These are phyloP conservation scores for Eucera pruinosa DNA, from an alignment of 2,888 invertebrate species.

Conservation along the genomic window DNA sequence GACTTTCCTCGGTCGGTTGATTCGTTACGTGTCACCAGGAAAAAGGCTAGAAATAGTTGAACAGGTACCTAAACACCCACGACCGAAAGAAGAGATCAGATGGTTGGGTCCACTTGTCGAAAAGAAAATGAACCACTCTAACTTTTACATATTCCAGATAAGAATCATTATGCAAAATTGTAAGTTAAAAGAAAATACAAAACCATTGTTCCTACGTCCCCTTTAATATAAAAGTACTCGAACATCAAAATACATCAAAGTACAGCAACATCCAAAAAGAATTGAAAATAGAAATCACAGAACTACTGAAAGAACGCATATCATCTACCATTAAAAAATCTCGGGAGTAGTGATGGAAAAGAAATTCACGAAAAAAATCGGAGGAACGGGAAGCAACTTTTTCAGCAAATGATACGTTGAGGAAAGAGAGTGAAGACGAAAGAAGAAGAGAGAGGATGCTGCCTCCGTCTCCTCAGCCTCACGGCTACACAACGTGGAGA, in stretches of 20 bases:
- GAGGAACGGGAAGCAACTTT: slow-evolving; percentile 11
- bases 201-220: no score
- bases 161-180: no score
- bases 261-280: not conserved
- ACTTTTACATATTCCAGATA: no score
- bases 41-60: slow-evolving; percentile 13
- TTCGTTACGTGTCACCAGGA: slow-evolving; percentile 17
- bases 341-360: not conserved
- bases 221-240: no score
- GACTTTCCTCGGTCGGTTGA: slow-evolving; percentile 52
- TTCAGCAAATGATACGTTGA: not conserved
- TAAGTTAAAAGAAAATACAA: no score
- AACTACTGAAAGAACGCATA: not conserved
- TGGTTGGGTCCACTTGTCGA: no score
- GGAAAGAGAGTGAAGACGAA: slow-evolving; percentile 23
- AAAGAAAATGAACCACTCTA: not conserved
- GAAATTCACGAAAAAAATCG: slow-evolving; percentile 33
- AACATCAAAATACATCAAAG: no score
- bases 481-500: slow-evolving; percentile 57
- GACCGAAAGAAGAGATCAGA: not conserved
- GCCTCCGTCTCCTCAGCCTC: slow-evolving; percentile 54
- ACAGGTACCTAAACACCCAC: slow-evolving; percentile 22
- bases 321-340: not conserved
- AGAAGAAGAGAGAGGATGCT: slow-evolving; percentile 32
- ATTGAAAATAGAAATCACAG: no score